Conservation (phyloP, 53 echinoderm and acorn worm genomes). For the Actinopyga echinites region DNA sequence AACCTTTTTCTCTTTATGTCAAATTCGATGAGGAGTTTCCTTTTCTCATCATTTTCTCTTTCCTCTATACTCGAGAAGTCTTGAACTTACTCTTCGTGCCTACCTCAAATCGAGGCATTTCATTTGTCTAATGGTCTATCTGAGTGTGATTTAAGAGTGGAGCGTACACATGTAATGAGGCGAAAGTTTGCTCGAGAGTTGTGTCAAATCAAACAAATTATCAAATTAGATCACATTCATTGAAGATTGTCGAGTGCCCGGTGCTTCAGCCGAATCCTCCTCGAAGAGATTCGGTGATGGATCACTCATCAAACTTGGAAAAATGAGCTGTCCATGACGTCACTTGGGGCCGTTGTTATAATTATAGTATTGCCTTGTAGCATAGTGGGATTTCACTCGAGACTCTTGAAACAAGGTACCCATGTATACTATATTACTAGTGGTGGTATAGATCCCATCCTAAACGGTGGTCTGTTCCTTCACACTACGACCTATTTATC, state of each 20-base stretch:
- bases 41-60: background rate
- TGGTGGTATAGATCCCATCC: too few relatives aligned
- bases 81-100: background rate
- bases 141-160: constrained; percentile 40
- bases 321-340: too few relatives aligned
- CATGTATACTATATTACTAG: too few relatives aligned
- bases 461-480: too few relatives aligned
- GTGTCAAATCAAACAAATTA: constrained; percentile 39
- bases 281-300: background rate
- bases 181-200: constrained; percentile 36
- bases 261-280: background rate
- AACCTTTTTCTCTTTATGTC: too few relatives aligned
- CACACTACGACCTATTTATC: too few relatives aligned
- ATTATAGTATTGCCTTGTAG: too few relatives aligned
- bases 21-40: too few relatives aligned
- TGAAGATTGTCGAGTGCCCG: constrained; percentile 1
- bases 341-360: too few relatives aligned
- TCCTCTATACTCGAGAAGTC: background rate
- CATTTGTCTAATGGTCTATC: constrained; percentile 30
- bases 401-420: too few relatives aligned
- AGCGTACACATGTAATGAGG: constrained; percentile 42
- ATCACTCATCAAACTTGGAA: background rate
- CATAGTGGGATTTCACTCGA: too few relatives aligned
- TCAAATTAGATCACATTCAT: constrained; percentile 38
- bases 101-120: constrained; percentile 7